Percentiles rank a stretch among this genome's conserved stretches.
Evolutionary conservation across 2,797 vertebrate genomes (phyloP).

Genomic region (Odontamblyopus rebecca): DNA sequence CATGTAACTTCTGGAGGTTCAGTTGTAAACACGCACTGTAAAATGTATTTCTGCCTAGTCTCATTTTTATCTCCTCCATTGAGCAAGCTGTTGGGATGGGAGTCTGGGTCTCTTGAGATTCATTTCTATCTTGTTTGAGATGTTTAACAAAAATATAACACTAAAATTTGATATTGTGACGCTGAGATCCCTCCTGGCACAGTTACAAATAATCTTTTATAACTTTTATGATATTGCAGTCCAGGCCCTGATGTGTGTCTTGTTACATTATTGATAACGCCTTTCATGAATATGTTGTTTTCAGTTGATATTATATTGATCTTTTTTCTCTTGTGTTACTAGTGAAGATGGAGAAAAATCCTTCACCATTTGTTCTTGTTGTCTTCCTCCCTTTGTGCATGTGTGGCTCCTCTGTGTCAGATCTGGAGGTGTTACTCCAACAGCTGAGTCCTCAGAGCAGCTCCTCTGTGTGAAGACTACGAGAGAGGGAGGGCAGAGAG

Average conservation of each 20-base stretch:
- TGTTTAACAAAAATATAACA: too few relatives aligned
- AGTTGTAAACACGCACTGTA: background rate
- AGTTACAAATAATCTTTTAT: background rate
- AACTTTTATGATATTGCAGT: background rate
- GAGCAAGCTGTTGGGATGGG: background rate
- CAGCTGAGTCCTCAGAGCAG: background rate
- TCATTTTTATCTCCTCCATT: background rate
- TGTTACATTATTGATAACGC: background rate
- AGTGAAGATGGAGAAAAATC: background rate
- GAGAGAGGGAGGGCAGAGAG: background rate
- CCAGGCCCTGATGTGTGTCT: background rate
- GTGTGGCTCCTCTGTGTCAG: background rate
- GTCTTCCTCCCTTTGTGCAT: too few relatives aligned
- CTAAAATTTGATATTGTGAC: too few relatives aligned
- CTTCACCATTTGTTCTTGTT: too few relatives aligned
- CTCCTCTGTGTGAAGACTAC: too few relatives aligned
- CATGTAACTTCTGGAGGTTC: background rate
- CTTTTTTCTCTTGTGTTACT: background rate
- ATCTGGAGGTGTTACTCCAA: background rate
- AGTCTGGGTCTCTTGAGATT: too few relatives aligned
- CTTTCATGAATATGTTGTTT: background rate
- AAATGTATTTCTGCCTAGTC: background rate
- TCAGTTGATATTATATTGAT: background rate
- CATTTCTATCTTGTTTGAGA: too few relatives aligned
- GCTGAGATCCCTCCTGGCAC: too few relatives aligned